A percentile compares a stretch with the other conserved stretches of the same genome.
Evolutionary conservation across 2,888 invertebrate species (phyloP).

Genomic region (Eupithecia subfuscata): DNA sequence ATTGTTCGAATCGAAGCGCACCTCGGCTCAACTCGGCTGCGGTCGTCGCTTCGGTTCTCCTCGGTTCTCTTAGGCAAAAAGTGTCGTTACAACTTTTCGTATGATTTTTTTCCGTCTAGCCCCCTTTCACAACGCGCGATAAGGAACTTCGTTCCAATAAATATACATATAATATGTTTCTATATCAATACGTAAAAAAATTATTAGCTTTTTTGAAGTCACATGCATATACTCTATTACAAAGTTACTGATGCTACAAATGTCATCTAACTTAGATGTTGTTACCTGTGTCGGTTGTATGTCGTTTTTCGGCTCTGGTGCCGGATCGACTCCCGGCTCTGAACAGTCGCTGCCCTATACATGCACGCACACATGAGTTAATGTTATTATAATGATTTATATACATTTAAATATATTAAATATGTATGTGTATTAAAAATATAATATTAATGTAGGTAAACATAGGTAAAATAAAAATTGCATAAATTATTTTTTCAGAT

Average conservation of each 20-base stretch:
- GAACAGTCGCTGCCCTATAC: conserved; percentile 73
- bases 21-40: too few relatives aligned
- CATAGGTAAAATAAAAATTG: neutral
- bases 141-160: too few relatives aligned
- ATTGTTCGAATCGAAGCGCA: too few relatives aligned
- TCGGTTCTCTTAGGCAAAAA: too few relatives aligned
- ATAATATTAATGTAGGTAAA: neutral
- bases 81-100: too few relatives aligned
- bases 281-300: conserved; percentile 17
- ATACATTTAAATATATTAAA: neutral
- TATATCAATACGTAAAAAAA: too few relatives aligned
- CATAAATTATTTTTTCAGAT: neutral
- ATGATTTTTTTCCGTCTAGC: too few relatives aligned
- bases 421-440: neutral
- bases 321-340: conserved; percentile 56
- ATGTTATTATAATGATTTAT: conserved; percentile 1
- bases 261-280: neutral
- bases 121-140: too few relatives aligned
- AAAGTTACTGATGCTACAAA: neutral
- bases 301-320: conserved; percentile 35
- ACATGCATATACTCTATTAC: too few relatives aligned
- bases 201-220: too few relatives aligned
- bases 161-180: too few relatives aligned
- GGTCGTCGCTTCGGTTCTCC: too few relatives aligned
- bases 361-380: conserved; percentile 37